Evolutionary conservation across 2,888 invertebrate genomes (phyloP), one percentile per base, ranked within the genome.

Genomic region (Ophion slaviceki): DNA sequence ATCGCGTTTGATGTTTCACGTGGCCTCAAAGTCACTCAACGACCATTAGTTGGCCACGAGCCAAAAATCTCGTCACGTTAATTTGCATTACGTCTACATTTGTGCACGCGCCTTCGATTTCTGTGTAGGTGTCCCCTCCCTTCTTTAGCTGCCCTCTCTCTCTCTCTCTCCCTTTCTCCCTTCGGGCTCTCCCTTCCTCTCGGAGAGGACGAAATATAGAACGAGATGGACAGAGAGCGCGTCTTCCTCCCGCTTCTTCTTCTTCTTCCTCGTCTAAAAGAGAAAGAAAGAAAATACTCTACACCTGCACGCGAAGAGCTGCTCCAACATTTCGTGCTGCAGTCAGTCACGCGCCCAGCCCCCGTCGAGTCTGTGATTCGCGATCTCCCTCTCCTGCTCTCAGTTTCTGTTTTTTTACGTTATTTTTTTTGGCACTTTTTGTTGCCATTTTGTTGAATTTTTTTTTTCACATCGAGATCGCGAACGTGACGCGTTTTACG

Each of bases 311-410:
- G 10, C 24, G 24, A 47, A n/a, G 47, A 28, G 24, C 80, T 36
- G 20, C 70, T 75, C 79, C 64, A 71, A 59, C 75, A 66, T 82
- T 85, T 76, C 74, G 82, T 24, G 70, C 8, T 32, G 47, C 68
- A 82, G 79, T 79, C 85, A 82, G 85, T 85, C 79, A 85, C 80
- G 82, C 82, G 79, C 82, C 74, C 59, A 67, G 71, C 24, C 62
- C 47, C 62, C 67, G 57, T 72, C 80, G 68, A 72, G 59, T 71
- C 85, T 24, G 66, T 61, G 78, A 61, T 17, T 14, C 67, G 47
- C 62, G 28, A 53, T 57, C 17, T 59, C 36, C 2, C 14, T 71
- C 20, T n/a, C 66, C 61, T 28, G 4, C 53, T 40, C 40, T 28
- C 59, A 57, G 28, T 80, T 47, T 28, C 61, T 45, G 24, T 67